Percentiles rank a stretch among this genome's conserved stretches.
Evolutionary conservation across 2,113 vertebrate genomes (phyloP).

Genomic region (Melanotaenia duboulayi): DNA sequence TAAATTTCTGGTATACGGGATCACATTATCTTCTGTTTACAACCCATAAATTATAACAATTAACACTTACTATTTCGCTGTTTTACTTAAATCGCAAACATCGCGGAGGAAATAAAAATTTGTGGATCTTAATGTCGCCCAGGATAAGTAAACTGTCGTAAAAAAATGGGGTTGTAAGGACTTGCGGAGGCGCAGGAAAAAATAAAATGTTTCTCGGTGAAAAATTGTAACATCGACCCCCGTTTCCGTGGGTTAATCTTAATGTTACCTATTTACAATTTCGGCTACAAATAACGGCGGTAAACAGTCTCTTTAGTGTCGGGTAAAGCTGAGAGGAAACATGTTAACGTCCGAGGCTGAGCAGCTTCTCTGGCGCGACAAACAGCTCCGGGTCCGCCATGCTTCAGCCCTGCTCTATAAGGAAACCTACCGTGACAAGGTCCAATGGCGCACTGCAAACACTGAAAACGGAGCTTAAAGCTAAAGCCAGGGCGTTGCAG

Average conservation of each 20-base stretch:
- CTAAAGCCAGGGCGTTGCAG: slow-evolving; percentile 52
- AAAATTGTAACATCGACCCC: neutral
- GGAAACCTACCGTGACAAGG: slow-evolving; percentile 81
- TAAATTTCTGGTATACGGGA: neutral
- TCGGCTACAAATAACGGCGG: neutral
- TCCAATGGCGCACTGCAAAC: slow-evolving; percentile 77
- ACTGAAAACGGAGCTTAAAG: slow-evolving; percentile 55
- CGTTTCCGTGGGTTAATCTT: neutral
- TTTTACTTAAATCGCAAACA: neutral
- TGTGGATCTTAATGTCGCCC: neutral
- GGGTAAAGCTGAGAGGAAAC: slow-evolving; percentile 29
- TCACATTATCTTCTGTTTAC: slow-evolving; percentile 1
- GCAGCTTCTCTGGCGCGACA: slow-evolving; percentile 77
- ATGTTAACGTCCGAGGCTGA: slow-evolving; percentile 63
- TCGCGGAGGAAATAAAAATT: rapidly evolving
- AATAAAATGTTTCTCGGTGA: slow-evolving; percentile 18
- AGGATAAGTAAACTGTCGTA: neutral
- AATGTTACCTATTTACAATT: neutral
- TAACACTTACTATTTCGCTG: neutral
- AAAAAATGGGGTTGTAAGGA: slow-evolving; percentile 54
- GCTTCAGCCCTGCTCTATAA: slow-evolving; percentile 73
- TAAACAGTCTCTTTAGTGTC: neutral
- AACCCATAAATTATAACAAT: neutral
- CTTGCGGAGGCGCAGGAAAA: slow-evolving; percentile 57
- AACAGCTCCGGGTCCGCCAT: slow-evolving; percentile 83